phyloP scores from a whole-genome alignment of 2,888 invertebrate genomes.

The Phymatocera aterrima region DNA sequence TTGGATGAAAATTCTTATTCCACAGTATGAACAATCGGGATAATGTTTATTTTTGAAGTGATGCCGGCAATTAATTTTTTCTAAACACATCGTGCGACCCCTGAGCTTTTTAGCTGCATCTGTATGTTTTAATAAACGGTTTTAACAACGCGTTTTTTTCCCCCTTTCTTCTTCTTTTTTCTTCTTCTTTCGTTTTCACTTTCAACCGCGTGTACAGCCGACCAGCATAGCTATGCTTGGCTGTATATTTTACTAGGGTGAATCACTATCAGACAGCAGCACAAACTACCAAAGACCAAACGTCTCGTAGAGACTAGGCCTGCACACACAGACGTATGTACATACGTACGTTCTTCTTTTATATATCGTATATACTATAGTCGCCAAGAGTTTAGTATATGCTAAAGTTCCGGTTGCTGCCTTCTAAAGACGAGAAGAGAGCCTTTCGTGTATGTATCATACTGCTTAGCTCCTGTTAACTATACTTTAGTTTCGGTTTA shows the following conservation, averaged over 20 bases:
- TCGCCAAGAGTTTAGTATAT: slow-evolving; percentile 36
- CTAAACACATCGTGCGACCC: neutral
- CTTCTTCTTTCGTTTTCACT: neutral
- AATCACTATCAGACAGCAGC: slow-evolving; percentile 47
- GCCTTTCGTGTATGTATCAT: slow-evolving; percentile 36
- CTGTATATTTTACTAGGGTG: slow-evolving; percentile 49
- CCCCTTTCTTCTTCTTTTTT: neutral
- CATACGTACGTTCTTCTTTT: neutral
- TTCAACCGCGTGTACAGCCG: slow-evolving; percentile 14
- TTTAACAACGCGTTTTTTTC: slow-evolving; percentile 29
- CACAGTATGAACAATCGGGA: neutral
- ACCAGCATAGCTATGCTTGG: slow-evolving; percentile 7
- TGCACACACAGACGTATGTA: neutral
- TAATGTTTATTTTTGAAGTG: slow-evolving; percentile 4
- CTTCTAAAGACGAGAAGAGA: slow-evolving; percentile 27
- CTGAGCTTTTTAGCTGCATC: neutral
- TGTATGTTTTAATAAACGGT: slow-evolving; percentile 45
- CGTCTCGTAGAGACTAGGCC: no score
- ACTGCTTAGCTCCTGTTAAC: slow-evolving; percentile 11
- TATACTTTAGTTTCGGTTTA: slow-evolving; percentile 39
- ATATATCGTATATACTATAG: slow-evolving; percentile 16
- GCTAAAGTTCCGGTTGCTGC: slow-evolving; percentile 34
- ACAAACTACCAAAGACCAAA: slow-evolving; percentile 34
- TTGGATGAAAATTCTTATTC: neutral
- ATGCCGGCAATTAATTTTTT: slow-evolving; percentile 15